These are phyloP conservation scores for Trachymyrmex septentrionalis DNA, from an alignment of 1,140 invertebrate species.

Conservation along the genomic window DNA sequence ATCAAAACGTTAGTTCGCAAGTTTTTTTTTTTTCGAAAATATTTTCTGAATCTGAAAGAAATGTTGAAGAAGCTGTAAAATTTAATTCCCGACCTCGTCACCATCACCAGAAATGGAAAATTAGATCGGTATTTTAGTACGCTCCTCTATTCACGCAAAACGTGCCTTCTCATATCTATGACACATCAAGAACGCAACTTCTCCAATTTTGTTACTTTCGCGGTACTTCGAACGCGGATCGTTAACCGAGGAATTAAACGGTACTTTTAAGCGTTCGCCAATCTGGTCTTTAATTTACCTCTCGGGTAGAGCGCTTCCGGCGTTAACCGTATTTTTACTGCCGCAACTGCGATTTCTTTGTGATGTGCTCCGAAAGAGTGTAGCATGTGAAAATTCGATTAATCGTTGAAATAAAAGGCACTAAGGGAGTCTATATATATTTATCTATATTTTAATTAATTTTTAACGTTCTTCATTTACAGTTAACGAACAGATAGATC, in stretches of 20 bases:
- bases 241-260: slow-evolving; percentile 15
- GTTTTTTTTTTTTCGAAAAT: not conserved
- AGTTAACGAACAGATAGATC: not conserved
- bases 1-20: not conserved
- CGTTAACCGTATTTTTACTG: slow-evolving; percentile 20
- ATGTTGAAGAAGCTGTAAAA: not conserved
- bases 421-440: not conserved
- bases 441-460: slow-evolving; percentile 21
- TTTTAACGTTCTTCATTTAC: not conserved
- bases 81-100: not conserved
- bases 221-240: not conserved
- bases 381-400: slow-evolving; percentile 1
- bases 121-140: not conserved
- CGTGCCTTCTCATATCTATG: not conserved
- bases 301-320: not conserved
- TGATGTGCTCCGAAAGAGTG: not conserved
- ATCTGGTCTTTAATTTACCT: slow-evolving; percentile 33
- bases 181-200: not conserved
- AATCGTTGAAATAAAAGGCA: not conserved
- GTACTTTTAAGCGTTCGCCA: slow-evolving; percentile 4
- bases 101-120: not conserved
- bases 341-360: slow-evolving; percentile 21
- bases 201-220: slow-evolving; percentile 6
- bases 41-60: not conserved
- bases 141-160: not conserved